Evolutionary conservation across 2,113 vertebrate species (phyloP).

Genomic region (Cyanoramphus novaezelandiae): DNA sequence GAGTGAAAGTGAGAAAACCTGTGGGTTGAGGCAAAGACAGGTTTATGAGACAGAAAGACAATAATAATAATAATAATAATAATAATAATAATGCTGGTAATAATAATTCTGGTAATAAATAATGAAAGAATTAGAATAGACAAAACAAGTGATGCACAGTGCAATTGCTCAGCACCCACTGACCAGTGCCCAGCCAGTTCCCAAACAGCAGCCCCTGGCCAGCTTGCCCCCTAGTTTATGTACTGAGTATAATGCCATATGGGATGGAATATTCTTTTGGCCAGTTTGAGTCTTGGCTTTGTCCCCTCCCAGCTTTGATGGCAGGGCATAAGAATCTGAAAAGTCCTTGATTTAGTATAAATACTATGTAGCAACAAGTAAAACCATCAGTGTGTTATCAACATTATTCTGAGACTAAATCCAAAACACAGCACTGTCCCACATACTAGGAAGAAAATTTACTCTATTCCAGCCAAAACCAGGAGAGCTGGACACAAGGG

Average conservation of each 20-base stretch:
- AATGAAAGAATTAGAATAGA: not conserved
- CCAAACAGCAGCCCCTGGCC: not conserved
- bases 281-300: not conserved
- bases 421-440: not conserved
- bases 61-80: not conserved
- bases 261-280: not conserved
- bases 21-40: not conserved
- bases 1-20: not conserved
- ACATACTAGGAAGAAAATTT: not conserved
- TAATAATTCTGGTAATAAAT: not conserved
- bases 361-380: not conserved
- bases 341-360: not conserved
- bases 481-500: not conserved
- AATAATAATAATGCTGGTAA: not conserved
- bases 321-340: not conserved
- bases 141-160: not conserved
- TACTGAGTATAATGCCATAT: not conserved
- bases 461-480: not conserved
- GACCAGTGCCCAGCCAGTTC: not conserved
- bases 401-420: not conserved
- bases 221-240: not conserved
- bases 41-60: not conserved
- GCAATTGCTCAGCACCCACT: not conserved
- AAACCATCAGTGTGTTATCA: not conserved
- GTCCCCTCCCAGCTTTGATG: not conserved